Evolutionary conservation across 2,888 invertebrate species (phyloP).

Genomic region (Chrysolina americana): DNA sequence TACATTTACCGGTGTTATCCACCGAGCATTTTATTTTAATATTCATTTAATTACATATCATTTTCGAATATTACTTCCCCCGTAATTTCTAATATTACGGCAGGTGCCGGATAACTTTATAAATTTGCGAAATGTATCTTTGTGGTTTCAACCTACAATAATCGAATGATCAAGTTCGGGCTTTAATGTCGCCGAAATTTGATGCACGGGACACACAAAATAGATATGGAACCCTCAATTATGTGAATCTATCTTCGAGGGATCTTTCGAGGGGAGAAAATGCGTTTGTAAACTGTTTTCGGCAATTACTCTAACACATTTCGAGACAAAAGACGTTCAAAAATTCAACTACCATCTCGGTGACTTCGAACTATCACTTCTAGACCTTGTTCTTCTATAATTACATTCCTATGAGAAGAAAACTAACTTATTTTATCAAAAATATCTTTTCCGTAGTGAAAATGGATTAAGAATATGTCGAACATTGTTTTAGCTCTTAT

Average conservation of each 20-base stretch:
- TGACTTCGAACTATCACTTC: too few relatives aligned
- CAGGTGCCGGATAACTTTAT: constrained; percentile 54
- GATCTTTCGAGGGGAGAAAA: neutral
- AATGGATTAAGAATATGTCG: too few relatives aligned
- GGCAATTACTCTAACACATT: neutral
- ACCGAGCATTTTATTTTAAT: constrained; percentile 51
- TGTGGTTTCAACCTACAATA: constrained; percentile 47
- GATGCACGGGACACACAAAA: constrained; percentile 29
- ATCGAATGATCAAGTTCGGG: constrained; percentile 45
- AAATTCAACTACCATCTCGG: neutral
- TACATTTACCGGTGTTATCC: constrained; percentile 45
- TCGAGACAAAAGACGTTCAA: neutral
- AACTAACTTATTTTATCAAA: too few relatives aligned
- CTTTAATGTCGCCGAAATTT: constrained; percentile 48
- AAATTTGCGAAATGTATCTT: constrained; percentile 49
- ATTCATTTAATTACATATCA: constrained; percentile 53
- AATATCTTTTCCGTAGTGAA: too few relatives aligned
- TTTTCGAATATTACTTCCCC: constrained; percentile 51
- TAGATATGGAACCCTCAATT: constrained; percentile 26
- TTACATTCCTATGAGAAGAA: too few relatives aligned
- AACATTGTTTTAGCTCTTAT: too few relatives aligned
- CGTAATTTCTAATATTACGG: constrained; percentile 52
- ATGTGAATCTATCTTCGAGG: constrained; percentile 12
- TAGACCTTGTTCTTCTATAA: too few relatives aligned
- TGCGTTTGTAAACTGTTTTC: neutral